phyloP scores from a whole-genome alignment of 2,797 vertebrate genomes.

The Enoplosus armatus region DNA sequence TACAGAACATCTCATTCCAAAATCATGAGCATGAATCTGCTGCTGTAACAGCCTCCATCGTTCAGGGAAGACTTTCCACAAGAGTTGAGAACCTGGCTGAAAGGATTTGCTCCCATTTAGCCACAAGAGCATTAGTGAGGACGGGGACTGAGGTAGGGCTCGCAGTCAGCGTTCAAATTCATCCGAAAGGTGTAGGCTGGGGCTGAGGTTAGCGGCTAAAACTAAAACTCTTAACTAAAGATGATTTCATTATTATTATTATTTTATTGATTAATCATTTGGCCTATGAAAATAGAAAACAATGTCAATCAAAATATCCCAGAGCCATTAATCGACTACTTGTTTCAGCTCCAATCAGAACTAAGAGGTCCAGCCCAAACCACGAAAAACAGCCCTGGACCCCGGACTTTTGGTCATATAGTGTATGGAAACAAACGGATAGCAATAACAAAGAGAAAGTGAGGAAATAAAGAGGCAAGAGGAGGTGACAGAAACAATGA shows the following conservation, averaged over 20 bases:
- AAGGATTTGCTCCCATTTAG: conserved; percentile 10
- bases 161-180: background rate
- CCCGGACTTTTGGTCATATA: background rate
- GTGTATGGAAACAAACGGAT: background rate
- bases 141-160: background rate
- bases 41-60: background rate
- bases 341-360: background rate
- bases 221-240: too few relatives aligned
- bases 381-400: background rate
- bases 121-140: conserved; percentile 12
- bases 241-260: background rate
- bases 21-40: background rate
- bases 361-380: background rate
- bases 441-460: conserved; percentile 14
- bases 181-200: conserved; percentile 15
- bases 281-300: background rate
- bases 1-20: conserved; percentile 9
- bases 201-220: conserved; percentile 5
- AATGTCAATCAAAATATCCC: background rate
- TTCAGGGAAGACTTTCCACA: background rate
- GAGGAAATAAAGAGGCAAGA: conserved; percentile 16
- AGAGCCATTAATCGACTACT: background rate
- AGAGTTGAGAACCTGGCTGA: background rate
- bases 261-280: background rate
- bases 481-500: conserved; percentile 28